Base-by-base conservation (phyloP, 2,113 vertebrate genomes). In the Lanius collurio region DNA sequence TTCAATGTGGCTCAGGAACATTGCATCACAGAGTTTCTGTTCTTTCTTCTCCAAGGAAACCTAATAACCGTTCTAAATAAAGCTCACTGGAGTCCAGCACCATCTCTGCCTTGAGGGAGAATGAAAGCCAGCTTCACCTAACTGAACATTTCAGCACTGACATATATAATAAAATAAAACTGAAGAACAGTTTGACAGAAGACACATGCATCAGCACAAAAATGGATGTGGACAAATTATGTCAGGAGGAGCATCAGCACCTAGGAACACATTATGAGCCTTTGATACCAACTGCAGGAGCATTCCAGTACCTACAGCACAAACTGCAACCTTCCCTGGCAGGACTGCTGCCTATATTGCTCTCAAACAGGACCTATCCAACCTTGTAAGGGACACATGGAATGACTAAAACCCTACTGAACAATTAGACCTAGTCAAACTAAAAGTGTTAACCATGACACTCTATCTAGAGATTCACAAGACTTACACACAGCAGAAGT, bases 311-410 rank as follows among this genome's bases (percentile, higher is more conserved):
- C 8, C 24, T 39, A 22, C 3, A 11, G 42, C 49, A 47, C 1
- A 0, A 57, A 63, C 6, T 44, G 41, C n/a, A 57, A 42, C 12
- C 65, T 69, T 56, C 37, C 35, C 15, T 7, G 11, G 41, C 33
- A 83, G 20, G 26, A 42, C 62, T 64, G 50, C 15, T n/a, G 69
- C 26, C 62, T 31, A 3, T 2, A 16, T 3, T 13, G 21, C 2
- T 57, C 46, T 82, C 28, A 35, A 49, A 20, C 4, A 77, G 15
- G 26, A 42, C 11, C 7, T 33, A 49, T 7, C 18, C 55, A 76
- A 11, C 13, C 39, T 42, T 8, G 10, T 6, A 39, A 0, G 0
- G 20, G n/a, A 37, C 23, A 53, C 6, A 28, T 0, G 13, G 27
- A 62, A 17, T 47, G 67, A 26, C 49, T 26, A 39, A 71, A 75